Percentiles rank a stretch among this genome's conserved stretches.
Conservation (phyloP, 2,797 vertebrate genomes). For the Eulemur albifrons region DNA sequence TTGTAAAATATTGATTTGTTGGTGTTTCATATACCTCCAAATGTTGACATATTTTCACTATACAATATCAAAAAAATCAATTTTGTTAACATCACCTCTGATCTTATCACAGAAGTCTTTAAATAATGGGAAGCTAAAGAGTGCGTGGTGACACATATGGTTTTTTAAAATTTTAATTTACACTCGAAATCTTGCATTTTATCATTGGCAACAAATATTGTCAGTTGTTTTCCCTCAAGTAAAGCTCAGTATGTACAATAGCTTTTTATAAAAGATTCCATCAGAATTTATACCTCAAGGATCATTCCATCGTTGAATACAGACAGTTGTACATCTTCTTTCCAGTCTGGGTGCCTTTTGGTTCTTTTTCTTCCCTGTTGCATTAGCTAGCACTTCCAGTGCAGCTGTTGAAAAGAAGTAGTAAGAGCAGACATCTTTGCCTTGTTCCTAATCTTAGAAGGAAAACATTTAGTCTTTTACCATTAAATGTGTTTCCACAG, state of each 20-base stretch:
- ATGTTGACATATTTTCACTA: constrained; percentile 9
- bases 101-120: not conserved
- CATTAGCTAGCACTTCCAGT: not conserved
- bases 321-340: not conserved
- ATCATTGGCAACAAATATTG: not conserved
- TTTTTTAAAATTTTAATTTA: constrained; percentile 27
- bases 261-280: not conserved
- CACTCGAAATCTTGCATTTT: not conserved
- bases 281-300: not conserved
- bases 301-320: not conserved
- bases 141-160: not conserved
- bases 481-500: not conserved
- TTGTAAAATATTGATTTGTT: not conserved
- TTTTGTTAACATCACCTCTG: not conserved
- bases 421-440: not conserved
- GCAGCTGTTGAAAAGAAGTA: not conserved
- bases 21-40: not conserved
- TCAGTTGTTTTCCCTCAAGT: not conserved
- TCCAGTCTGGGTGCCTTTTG: not conserved
- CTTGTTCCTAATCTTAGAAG: not conserved
- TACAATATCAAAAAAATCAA: not conserved
- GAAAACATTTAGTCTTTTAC: not conserved
- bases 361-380: not conserved
- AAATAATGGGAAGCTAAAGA: not conserved
- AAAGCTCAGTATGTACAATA: not conserved